These are phyloP conservation scores for Vanessa atalanta DNA, from an alignment of 1,140 invertebrate genomes.

Conservation along the genomic window DNA sequence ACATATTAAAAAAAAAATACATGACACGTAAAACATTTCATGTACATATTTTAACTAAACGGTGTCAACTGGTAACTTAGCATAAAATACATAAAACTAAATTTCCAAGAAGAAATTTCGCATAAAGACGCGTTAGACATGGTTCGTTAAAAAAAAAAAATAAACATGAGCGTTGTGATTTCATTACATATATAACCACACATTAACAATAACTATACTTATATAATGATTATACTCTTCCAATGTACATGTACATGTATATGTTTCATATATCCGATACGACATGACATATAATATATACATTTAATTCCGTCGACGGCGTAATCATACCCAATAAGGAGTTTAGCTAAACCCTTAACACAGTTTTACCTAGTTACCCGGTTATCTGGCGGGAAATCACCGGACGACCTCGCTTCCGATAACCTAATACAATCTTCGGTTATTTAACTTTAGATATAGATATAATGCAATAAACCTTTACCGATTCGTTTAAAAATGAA, in stretches of 20 bases:
- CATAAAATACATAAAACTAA: no score
- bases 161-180: no score
- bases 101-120: no score
- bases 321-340: conserved; percentile 29
- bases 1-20: no score
- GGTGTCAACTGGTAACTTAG: no score
- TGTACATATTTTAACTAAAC: no score
- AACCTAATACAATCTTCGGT: conserved; percentile 37
- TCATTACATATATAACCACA: no score
- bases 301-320: conserved; percentile 15
- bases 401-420: conserved; percentile 36
- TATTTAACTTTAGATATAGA: conserved; percentile 24
- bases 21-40: no score
- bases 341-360: conserved; percentile 33
- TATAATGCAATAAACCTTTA: conserved; percentile 9
- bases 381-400: conserved; percentile 39
- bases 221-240: not conserved
- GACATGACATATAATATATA: not conserved
- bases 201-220: no score
- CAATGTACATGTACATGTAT: not conserved
- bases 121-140: no score
- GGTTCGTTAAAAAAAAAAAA: no score
- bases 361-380: conserved; percentile 39
- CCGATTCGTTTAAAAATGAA: not conserved
- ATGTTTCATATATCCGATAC: no score